phyloP scores from a whole-genome alignment of 2,797 vertebrate genomes.

The Heliangelus exortis region DNA sequence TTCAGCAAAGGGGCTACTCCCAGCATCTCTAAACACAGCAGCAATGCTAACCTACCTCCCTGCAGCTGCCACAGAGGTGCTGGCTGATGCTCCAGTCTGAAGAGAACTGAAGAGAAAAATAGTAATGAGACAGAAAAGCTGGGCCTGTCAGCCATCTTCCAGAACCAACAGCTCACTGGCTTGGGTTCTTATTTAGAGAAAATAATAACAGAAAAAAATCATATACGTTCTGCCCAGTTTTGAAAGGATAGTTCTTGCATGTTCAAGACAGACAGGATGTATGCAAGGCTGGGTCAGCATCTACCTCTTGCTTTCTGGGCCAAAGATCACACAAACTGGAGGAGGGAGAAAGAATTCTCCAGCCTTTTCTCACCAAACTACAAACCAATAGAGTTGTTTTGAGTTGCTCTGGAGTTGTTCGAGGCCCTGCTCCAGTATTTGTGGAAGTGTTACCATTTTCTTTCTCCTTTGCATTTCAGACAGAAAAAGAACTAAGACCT shows the following conservation, averaged over 20 bases:
- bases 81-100: accelerated
- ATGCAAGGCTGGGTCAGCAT: not conserved
- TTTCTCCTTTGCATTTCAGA: not conserved
- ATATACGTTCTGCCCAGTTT: not conserved
- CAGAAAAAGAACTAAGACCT: not conserved
- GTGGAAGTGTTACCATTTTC: not conserved
- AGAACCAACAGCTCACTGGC: not conserved
- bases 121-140: not conserved
- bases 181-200: not conserved
- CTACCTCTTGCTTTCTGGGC: not conserved
- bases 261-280: not conserved
- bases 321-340: not conserved
- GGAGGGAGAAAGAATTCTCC: not conserved
- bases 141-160: not conserved
- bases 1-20: not conserved
- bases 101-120: not conserved
- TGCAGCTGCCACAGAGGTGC: not conserved
- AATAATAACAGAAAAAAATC: not conserved
- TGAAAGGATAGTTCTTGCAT: not conserved
- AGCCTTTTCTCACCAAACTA: not conserved
- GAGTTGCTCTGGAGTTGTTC: not conserved
- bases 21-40: not conserved
- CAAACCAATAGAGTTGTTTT: not conserved
- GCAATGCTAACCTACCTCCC: not conserved
- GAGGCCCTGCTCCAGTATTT: not conserved